Percentiles rank a stretch among this genome's conserved stretches.
These are phyloP conservation scores for Palaemon carinicauda DNA, from an alignment of 1,140 invertebrate genomes.

Conservation along the genomic window DNA sequence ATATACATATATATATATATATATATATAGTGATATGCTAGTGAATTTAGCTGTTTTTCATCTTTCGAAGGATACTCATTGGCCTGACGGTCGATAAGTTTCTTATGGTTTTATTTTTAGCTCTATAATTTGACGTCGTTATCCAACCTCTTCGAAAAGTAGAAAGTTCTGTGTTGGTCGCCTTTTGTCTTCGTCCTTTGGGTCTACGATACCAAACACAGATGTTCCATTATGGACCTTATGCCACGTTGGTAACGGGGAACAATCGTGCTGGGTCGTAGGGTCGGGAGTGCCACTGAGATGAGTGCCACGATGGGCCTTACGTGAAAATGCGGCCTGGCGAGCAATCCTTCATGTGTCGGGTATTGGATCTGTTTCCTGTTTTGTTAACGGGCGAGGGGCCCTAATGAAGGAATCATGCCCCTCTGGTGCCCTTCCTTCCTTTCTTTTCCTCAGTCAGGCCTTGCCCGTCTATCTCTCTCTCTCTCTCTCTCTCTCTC, in stretches of 20 bases:
- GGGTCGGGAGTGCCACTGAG: conserved; percentile 13
- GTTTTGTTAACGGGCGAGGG: conserved; percentile 47
- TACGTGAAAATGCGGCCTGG: background rate
- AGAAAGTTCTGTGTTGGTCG: background rate
- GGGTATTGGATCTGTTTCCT: conserved; percentile 56
- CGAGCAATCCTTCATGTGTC: conserved; percentile 26
- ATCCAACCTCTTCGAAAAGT: background rate
- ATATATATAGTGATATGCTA: background rate
- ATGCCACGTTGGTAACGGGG: background rate
- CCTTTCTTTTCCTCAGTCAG: background rate
- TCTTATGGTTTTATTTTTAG: background rate
- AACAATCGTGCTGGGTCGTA: background rate
- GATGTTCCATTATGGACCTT: conserved; percentile 10
- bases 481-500: background rate
- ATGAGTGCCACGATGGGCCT: background rate
- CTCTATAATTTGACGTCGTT: background rate
- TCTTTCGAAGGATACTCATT: background rate
- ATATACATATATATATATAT: background rate
- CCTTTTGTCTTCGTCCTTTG: conserved; percentile 2
- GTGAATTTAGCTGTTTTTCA: background rate
- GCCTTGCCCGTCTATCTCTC: background rate
- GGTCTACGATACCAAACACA: conserved; percentile 10
- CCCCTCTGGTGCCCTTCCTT: background rate
- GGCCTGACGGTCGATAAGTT: background rate
- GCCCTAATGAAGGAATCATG: conserved; percentile 51